Evolutionary conservation across 2,113 vertebrate species (phyloP), one percentile per base, ranked within the genome.

Genomic region (Ciconia boyciana): DNA sequence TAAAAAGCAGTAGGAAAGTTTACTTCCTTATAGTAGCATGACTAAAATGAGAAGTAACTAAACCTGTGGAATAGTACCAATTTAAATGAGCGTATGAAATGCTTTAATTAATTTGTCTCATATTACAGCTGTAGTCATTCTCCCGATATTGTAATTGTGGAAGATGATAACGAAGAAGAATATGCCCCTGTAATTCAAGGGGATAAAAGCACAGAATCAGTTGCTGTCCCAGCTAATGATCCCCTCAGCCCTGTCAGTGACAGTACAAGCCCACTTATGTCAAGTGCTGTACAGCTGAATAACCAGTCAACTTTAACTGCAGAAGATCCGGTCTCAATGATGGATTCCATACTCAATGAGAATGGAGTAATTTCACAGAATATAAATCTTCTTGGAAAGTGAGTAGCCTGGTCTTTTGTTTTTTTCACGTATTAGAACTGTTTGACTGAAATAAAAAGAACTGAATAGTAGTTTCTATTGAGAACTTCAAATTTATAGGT

Each of bases 351-450:
- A 95, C 98, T 99, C 69, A 99, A 96, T 52, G 99, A 99, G 89
- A 99, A 98, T 15, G 99, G 98, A 69, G 98, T 98, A 5, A 98
- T 99, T 93, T 99, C 98, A 54, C 99, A 99, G 94, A 99, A 99
- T 84, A 99, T 99, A 91, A 99, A 98, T 96, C 98, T 99, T 57
- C 97, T 99, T 96, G 99, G 99, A 85, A 99, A 99, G 99, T 99
- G 96, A 98, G 99, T 99, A 31, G 26, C 55, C 46, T 86, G 28
- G 2, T 68, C 22, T 57, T 86, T 20, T 11, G 3, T 58, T 74
- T 51, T 51, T 75, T 46, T 28, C 29, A 36, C 49, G 32, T 84
- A 57, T 54, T 82, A 41, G 24, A 93, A 82, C 44, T 55, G 22
- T 52, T 74, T 68, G 26, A 61, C 71, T 48, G 22, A 89, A 89